These are phyloP conservation scores for Cantharis lateralis DNA, from an alignment of 2,888 invertebrate genomes.

Conservation along the genomic window DNA sequence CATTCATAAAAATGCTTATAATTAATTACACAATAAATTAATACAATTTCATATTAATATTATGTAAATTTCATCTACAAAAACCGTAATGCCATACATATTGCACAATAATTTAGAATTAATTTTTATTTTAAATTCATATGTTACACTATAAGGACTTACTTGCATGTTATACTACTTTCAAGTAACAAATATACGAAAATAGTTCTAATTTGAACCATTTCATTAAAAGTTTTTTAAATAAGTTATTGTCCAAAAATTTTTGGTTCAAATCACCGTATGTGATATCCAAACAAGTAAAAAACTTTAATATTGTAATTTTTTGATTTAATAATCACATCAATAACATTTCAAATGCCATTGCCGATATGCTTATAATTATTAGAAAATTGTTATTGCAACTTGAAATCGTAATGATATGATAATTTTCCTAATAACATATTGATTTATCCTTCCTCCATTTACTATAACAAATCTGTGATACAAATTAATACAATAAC, in stretches of 20 bases:
- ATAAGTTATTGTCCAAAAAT: not conserved
- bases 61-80: not conserved
- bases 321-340: not conserved
- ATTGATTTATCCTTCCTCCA: not conserved
- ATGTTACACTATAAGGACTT: not conserved
- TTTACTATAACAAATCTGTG: not conserved
- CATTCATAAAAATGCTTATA: not conserved
- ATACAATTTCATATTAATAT: not conserved
- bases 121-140: not conserved
- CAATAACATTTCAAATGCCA: not conserved
- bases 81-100: not conserved
- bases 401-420: not conserved
- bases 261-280: not conserved
- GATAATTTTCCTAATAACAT: not conserved
- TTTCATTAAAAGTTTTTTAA: not conserved
- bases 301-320: not conserved
- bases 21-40: not conserved
- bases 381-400: not conserved
- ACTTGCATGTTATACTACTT: not conserved
- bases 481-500: not conserved
- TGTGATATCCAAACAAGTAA: not conserved
- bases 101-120: not conserved
- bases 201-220: not conserved
- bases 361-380: not conserved
- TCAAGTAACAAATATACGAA: not conserved